These are phyloP conservation scores for Takifugu bimaculatus DNA, from an alignment of 2,113 vertebrate species.

Conservation along the genomic window DNA sequence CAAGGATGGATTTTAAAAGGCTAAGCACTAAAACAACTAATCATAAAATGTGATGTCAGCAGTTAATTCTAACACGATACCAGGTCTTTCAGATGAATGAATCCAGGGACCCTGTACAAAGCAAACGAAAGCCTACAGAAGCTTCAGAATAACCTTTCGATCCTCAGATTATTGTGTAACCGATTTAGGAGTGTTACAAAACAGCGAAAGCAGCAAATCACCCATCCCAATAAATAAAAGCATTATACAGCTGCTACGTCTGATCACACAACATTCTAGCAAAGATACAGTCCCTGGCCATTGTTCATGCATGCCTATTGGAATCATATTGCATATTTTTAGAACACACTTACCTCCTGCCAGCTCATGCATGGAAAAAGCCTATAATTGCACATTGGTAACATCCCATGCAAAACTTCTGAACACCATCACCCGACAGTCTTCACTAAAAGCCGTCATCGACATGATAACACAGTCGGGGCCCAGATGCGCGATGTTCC, in stretches of 20 bases:
- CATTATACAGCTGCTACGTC: background rate
- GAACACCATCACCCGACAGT: background rate
- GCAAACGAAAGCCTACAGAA: background rate
- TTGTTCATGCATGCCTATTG: background rate
- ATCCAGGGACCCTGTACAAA: conserved; percentile 1
- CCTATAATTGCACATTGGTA: background rate
- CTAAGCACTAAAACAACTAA: conserved; percentile 25
- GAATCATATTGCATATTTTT: background rate
- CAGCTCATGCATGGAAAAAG: background rate
- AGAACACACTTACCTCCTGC: no score
- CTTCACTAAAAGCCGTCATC: no score
- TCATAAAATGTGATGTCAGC: conserved; percentile 39
- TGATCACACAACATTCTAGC: background rate
- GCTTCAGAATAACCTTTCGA: background rate
- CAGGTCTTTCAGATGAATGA: conserved; percentile 6
- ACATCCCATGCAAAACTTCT: background rate
- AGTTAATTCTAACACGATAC: conserved; percentile 18
- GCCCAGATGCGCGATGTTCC: no score
- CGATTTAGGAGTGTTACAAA: no score
- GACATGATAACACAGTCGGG: no score
- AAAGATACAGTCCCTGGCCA: no score
- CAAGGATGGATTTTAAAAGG: conserved; percentile 41
- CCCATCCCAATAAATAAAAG: background rate
- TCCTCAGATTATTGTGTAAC: no score
- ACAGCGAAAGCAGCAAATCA: background rate